Evolutionary conservation across 2,113 vertebrate species (phyloP), one percentile per base, ranked within the genome.

Genomic region (Oncorhynchus tshawytscha): DNA sequence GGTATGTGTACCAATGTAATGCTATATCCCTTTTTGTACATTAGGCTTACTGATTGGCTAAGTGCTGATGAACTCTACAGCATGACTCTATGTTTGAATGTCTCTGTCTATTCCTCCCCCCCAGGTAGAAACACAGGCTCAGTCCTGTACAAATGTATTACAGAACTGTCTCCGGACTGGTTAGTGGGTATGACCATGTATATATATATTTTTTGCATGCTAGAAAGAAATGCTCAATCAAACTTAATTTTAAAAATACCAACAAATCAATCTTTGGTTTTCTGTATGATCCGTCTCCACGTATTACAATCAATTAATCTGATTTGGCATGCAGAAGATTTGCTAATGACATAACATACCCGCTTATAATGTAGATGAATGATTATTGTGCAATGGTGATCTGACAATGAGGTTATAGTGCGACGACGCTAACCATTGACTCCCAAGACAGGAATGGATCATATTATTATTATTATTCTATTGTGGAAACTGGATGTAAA

Each of bases 341-440:
- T 20, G 22, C 45, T 70, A 13, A 25, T 70, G 22, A 51, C 34
- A 70, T 6, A 49, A 16, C 68, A 70, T 70, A 39, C 68, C 25
- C 45, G 39, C n/a, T 25, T 18, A 51, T 67, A 62, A 74, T 67
- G 15, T 66, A 49, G 54, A 75, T 68, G 65, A 48, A 57, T 67
- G 65, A 75, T 68, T 67, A 67, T 15, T 66, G 72, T 27, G 65
- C 48, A 75, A 31, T 27, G 20, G 20, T 20, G 62, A 75, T 75
- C 12, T 48, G 51, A 13, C 51, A 57, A 57, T 16, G 4, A 22
- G 18, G 7, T 62, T 62, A 24, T 62, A 2, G 59, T 62, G n/a
- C 0, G 8, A 62, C 24, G 59, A 9, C 16, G 9, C 59, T 67
- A 67, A 67, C 24, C 25, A 29, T 27, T 13, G 65, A 27, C 65